phyloP scores from a whole-genome alignment of 2,113 vertebrate genomes.

The Choloepus hoffmanni region DNA sequence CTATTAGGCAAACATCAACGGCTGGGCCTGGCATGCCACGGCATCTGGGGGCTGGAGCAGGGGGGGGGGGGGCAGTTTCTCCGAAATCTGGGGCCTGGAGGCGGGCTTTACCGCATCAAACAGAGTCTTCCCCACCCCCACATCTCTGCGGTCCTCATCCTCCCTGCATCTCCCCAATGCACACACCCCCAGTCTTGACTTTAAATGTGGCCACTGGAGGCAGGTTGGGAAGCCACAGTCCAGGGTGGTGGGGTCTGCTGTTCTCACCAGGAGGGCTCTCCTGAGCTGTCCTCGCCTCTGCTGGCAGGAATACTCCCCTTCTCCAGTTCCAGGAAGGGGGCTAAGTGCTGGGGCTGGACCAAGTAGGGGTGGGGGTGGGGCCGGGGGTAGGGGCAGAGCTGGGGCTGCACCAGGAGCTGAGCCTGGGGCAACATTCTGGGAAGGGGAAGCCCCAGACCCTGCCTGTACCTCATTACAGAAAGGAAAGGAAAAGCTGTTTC shows the following conservation, averaged over 20 bases:
- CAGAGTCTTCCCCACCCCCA: background rate
- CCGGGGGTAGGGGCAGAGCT: background rate
- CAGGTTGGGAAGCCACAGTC: background rate
- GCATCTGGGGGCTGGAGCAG: background rate
- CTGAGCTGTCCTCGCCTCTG: background rate
- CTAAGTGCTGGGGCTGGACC: background rate
- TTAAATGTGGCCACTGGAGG: background rate
- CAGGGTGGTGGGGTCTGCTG: background rate
- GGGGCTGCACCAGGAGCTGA: background rate
- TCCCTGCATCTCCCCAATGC: background rate
- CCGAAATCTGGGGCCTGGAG: background rate
- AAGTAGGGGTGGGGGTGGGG: rapidly evolving
- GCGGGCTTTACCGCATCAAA: background rate
- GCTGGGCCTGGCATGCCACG: background rate
- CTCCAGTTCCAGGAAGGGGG: background rate
- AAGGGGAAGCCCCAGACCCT: background rate
- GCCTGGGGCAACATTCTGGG: background rate
- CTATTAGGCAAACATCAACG: conserved; percentile 54
- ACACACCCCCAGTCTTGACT: background rate
- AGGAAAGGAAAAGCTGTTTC: background rate
- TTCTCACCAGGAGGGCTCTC: background rate
- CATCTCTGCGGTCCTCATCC: background rate
- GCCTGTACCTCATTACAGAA: background rate
- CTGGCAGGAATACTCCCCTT: background rate
- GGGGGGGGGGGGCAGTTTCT: conserved; percentile 5